phyloP scores from a whole-genome alignment of 1,140 invertebrate genomes.

The Penaeus indicus region DNA sequence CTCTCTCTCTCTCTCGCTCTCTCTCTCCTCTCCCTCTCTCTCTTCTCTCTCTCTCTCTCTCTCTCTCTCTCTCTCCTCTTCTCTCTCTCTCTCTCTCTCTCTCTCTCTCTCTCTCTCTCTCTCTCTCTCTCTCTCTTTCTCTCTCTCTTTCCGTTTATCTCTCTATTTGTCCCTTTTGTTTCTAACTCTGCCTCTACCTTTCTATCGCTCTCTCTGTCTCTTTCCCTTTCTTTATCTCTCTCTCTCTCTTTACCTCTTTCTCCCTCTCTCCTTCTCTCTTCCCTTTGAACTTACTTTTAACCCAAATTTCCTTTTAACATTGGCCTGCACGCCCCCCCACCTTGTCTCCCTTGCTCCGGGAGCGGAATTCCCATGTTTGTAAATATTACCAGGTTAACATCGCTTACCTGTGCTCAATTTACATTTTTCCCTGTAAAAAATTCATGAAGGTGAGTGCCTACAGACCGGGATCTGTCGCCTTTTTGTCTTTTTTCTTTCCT shows the following conservation, averaged over 20 bases:
- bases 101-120: not conserved
- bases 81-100: not conserved
- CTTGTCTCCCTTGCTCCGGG: no score
- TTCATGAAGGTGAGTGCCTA: slow-evolving; percentile 27
- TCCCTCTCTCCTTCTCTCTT: no score
- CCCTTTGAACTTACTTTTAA: not conserved
- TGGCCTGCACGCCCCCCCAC: not conserved
- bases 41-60: not conserved
- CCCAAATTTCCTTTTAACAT: not conserved
- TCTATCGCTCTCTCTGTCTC: no score
- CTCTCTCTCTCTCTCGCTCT: slow-evolving; percentile 28
- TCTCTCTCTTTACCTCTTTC: no score
- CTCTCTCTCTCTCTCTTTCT: not conserved
- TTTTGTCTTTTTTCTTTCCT: not conserved
- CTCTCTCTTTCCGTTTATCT: slow-evolving; percentile 29
- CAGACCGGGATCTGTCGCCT: slow-evolving; percentile 23
- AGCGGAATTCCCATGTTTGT: not conserved
- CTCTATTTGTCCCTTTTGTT: slow-evolving; percentile 36
- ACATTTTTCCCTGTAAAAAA: slow-evolving; percentile 17
- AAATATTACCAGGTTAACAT: slow-evolving; percentile 41
- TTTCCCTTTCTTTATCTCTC: no score
- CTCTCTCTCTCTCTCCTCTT: not conserved
- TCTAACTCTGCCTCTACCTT: no score
- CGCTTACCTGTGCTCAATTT: slow-evolving; percentile 31
- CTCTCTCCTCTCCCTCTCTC: slow-evolving; percentile 15